Percentiles rank a stretch among this genome's conserved stretches.
These are phyloP conservation scores for Camponotus pennsylvanicus DNA, from an alignment of 1,140 invertebrate genomes.

Conservation along the genomic window DNA sequence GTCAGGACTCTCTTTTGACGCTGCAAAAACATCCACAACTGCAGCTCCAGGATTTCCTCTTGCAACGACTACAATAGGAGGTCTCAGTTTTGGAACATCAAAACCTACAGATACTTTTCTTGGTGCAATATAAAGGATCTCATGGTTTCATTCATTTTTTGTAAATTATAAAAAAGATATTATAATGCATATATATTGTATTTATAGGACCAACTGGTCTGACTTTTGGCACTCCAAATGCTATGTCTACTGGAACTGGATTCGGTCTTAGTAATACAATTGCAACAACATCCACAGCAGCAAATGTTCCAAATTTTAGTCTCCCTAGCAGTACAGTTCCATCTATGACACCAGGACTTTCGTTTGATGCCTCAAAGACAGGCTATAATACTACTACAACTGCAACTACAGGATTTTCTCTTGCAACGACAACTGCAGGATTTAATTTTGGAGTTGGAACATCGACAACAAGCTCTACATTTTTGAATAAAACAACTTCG, in stretches of 20 bases:
- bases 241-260: slow-evolving; percentile 65
- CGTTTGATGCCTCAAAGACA: slow-evolving; percentile 65
- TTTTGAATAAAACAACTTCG: slow-evolving; percentile 75
- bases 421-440: slow-evolving; percentile 64
- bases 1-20: slow-evolving; percentile 1
- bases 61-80: slow-evolving; percentile 57
- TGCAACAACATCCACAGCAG: slow-evolving; percentile 65
- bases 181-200: background rate
- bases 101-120: slow-evolving; percentile 54
- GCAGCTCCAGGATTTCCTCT: slow-evolving; percentile 75
- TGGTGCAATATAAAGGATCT: background rate
- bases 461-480: slow-evolving; percentile 60
- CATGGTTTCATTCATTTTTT: background rate
- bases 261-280: slow-evolving; percentile 62
- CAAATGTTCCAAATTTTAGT: slow-evolving; percentile 73
- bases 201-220: slow-evolving; percentile 56
- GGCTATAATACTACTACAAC: slow-evolving; percentile 55
- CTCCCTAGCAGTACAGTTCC: slow-evolving; percentile 63
- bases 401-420: slow-evolving; percentile 66
- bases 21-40: slow-evolving; percentile 69
- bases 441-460: slow-evolving; percentile 74
- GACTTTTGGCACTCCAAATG: slow-evolving; percentile 64
- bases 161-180: background rate
- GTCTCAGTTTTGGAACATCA: slow-evolving; percentile 56
- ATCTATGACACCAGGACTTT: slow-evolving; percentile 72